Percentiles rank a stretch among this genome's conserved stretches.
phyloP scores from a whole-genome alignment of 2,888 invertebrate species.

The Tromatobia lineatoria region DNA sequence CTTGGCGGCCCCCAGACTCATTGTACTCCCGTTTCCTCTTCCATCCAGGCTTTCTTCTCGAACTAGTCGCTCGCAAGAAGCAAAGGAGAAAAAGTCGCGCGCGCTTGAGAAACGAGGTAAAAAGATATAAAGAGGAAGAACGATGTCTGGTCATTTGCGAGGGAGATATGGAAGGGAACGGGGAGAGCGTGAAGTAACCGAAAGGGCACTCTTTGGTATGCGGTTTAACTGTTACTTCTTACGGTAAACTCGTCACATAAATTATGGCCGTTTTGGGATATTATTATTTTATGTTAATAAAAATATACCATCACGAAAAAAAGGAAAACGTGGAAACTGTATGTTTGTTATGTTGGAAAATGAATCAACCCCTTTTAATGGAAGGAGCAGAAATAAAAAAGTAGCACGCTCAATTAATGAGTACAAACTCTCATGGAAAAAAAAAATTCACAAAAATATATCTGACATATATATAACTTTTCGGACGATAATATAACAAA shows the following conservation, averaged over 20 bases:
- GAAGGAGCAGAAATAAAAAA: too few relatives aligned
- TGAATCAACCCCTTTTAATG: background rate
- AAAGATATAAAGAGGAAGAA: slow-evolving; percentile 45
- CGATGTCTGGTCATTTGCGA: slow-evolving; percentile 59
- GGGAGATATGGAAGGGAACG: slow-evolving; percentile 29
- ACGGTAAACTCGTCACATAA: slow-evolving; percentile 48
- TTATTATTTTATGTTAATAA: background rate
- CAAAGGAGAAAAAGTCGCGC: slow-evolving; percentile 43
- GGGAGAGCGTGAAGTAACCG: slow-evolving; percentile 8
- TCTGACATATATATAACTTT: too few relatives aligned
- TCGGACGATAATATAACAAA: too few relatives aligned
- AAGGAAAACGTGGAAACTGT: background rate
- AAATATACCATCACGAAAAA: background rate
- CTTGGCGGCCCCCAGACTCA: slow-evolving; percentile 41
- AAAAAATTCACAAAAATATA: too few relatives aligned
- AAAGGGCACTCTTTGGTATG: slow-evolving; percentile 47
- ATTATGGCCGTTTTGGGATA: slow-evolving; percentile 37
- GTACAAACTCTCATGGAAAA: too few relatives aligned
- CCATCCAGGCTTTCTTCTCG: slow-evolving; percentile 43
- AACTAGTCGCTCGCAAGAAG: slow-evolving; percentile 37
- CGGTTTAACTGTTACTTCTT: slow-evolving; percentile 50
- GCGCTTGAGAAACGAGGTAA: slow-evolving; percentile 27
- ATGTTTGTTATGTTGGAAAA: background rate
- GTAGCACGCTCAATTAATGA: too few relatives aligned
- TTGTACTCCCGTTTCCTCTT: slow-evolving; percentile 63